Base-by-base conservation (phyloP, 2,888 invertebrate species). In the Laothoe populi region DNA sequence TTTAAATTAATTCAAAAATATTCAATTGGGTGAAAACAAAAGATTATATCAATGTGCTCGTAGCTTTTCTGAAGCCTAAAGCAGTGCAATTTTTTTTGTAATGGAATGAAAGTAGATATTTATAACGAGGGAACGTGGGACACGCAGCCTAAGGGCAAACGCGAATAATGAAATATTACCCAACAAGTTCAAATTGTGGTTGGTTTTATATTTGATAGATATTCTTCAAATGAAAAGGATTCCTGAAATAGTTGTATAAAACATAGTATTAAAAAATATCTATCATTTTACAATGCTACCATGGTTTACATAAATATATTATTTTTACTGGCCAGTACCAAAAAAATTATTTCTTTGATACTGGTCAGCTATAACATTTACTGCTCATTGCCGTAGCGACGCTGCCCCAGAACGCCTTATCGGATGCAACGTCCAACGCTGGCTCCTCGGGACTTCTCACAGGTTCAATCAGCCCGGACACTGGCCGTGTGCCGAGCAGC, bases 401-500 rank as follows among this genome's bases (percentile, higher is more conserved):
- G 81, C 86, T 92, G 71, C 92, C 93, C 92, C 93, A 93, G 75
- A 87, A 92, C 48, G 91, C 84, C 78, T 90, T 92, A 75, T 93
- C 93, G 76, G 92, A 92, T 2, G 93, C 93, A 71, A 92, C 93
- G 86, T 93, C 93, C 72, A 90, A 76, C 24, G 90, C 89, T 62
- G 87, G 90, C 68, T 93, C 93, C 64, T 93, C 93, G 42, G 93
- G 92, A 63, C 90, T 90, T 60, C 93, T 77, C 48, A 84, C 87
- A 8, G 90, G 92, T 70, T 92, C 93, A 70, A 92, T 84, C 72
- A 93, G 84, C 61, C 93, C 93, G 35, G 92, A 93, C 66, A 93
- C 89, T 48, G 93, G 90, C 72, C 94, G 88, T 63, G 94, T 93
- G 71, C 94, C 94, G 75, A 94, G 93, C 85, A 94, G 92, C 91